Conservation (phyloP, 2,113 vertebrate species). For the Erythrocercus mccallii region DNA sequence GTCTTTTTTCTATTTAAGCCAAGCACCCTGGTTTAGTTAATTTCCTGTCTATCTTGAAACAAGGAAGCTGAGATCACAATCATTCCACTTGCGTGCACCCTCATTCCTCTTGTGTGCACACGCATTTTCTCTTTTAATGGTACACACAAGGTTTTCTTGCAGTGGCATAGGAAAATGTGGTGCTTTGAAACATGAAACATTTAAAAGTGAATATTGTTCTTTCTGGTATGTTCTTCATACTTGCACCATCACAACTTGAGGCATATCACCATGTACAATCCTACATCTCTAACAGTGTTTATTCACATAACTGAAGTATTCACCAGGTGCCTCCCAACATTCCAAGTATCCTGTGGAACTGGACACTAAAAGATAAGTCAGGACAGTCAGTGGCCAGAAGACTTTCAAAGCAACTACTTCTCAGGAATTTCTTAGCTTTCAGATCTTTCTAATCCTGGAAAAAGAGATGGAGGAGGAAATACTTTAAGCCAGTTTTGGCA, state of each 20-base stretch:
- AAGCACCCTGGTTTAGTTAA: neutral
- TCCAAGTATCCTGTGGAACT: accelerated
- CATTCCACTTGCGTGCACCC: neutral
- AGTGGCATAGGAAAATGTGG: accelerated
- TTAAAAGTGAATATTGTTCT: neutral
- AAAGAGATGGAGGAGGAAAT: neutral
- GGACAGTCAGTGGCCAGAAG: neutral
- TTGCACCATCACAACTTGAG: neutral
- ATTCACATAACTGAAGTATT: neutral
- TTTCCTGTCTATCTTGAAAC: neutral
- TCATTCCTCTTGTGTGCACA: neutral
- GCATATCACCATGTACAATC: accelerated
- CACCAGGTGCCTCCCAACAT: neutral
- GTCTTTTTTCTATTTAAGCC: neutral
- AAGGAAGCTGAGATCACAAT: neutral
- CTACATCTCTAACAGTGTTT: accelerated
- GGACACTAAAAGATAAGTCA: neutral
- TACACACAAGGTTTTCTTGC: neutral
- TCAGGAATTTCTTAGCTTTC: neutral
- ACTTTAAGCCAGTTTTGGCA: neutral
- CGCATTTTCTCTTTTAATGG: neutral
- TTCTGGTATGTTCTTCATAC: neutral
- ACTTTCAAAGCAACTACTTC: neutral
- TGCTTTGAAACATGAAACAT: neutral
- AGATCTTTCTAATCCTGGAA: neutral